A percentile compares a stretch with the other conserved stretches of the same genome.
phyloP scores from a whole-genome alignment of 2,888 invertebrate genomes.

The Cheilosia urbana region DNA sequence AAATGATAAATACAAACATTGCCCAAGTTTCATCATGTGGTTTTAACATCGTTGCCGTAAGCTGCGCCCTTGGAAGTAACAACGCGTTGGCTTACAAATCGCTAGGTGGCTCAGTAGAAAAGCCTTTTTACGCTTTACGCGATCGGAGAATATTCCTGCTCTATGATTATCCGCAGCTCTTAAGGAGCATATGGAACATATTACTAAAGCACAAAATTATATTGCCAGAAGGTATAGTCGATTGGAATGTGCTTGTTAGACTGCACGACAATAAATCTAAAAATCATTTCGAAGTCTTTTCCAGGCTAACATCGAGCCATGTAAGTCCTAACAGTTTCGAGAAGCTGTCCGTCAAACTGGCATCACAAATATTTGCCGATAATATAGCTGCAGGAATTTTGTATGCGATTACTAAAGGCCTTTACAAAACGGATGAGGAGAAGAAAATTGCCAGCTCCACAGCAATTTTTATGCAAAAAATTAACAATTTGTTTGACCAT shows the following conservation, averaged over 20 bases:
- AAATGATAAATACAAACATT: not conserved
- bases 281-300: not conserved
- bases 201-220: not conserved
- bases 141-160: not conserved
- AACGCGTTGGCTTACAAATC: not conserved
- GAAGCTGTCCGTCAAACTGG: not conserved
- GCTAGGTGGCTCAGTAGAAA: not conserved
- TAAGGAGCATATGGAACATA: not conserved
- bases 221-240: not conserved
- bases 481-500: not conserved
- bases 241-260: not conserved
- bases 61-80: not conserved
- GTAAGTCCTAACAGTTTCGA: not conserved
- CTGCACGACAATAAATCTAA: not conserved
- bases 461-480: not conserved
- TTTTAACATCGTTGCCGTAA: not conserved
- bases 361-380: not conserved
- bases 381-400: not conserved
- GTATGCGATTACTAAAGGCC: not conserved
- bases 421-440: not conserved
- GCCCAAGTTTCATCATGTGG: not conserved
- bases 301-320: not conserved
- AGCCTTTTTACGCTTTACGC: not conserved
- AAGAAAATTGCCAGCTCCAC: not conserved
- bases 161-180: not conserved